Evolutionary conservation across 53 echinoderm and acorn worm genomes (phyloP).

Genomic region (Echinarachnius parma): DNA sequence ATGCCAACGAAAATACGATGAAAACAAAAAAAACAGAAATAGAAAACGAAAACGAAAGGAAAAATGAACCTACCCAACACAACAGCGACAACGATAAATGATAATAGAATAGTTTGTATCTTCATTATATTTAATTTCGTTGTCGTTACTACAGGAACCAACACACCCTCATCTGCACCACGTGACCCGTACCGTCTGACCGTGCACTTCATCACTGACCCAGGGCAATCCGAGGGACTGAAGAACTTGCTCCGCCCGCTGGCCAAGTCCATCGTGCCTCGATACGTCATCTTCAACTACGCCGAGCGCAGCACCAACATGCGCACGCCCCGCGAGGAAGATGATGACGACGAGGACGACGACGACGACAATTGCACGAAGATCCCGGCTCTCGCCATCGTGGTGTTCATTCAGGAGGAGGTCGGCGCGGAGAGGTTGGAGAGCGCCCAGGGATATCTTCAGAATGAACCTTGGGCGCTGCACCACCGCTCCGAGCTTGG

Average conservation of each 20-base stretch:
- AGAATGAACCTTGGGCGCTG: slow-evolving; percentile 52
- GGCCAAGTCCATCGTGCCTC: slow-evolving; percentile 42
- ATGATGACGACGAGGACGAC: neutral
- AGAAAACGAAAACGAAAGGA: too few species aligned
- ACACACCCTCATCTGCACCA: neutral
- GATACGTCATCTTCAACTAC: slow-evolving; percentile 58
- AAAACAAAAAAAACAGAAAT: too few species aligned
- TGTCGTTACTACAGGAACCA: neutral
- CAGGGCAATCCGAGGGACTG: slow-evolving; percentile 44
- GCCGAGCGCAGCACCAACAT: slow-evolving; percentile 51
- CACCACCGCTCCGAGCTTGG: slow-evolving; percentile 60
- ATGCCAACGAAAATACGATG: too few species aligned
- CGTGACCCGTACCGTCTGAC: slow-evolving; percentile 56
- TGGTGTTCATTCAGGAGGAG: slow-evolving; percentile 63
- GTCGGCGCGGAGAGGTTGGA: slow-evolving; percentile 50
- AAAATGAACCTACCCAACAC: too few species aligned
- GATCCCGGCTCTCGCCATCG: slow-evolving; percentile 53
- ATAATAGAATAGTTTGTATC: neutral
- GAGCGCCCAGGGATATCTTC: slow-evolving; percentile 52
- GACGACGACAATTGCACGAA: slow-evolving; percentile 18
- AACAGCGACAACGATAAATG: too few species aligned
- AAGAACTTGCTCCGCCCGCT: slow-evolving; percentile 47
- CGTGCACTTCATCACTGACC: slow-evolving; percentile 63
- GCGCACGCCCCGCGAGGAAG: slow-evolving; percentile 6
- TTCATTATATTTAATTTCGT: slow-evolving; percentile 1